Conservation (phyloP, 2,888 invertebrate species). For the Folsomia manolachei region DNA sequence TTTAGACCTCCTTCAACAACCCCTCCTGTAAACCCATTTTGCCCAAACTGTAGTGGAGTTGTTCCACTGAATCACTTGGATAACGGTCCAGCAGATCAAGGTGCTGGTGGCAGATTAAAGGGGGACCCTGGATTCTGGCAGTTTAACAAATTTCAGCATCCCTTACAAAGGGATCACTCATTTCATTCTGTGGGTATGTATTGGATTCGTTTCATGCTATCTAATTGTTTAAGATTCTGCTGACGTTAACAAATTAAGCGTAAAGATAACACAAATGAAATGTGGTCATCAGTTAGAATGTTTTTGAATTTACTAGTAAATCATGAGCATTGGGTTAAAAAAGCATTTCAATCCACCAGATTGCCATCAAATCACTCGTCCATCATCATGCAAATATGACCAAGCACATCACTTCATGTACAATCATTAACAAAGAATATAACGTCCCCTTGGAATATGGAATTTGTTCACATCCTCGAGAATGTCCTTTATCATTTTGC, state of each 20-base stretch:
- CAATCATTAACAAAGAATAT: neutral
- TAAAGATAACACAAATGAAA: conserved; percentile 23
- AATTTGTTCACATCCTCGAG: conserved; percentile 18
- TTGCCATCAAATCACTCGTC: neutral
- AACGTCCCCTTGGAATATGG: conserved; percentile 15
- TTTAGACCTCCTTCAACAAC: conserved; percentile 2
- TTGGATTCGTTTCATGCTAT: too few species aligned
- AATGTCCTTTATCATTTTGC: conserved; percentile 11
- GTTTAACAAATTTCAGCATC: conserved; percentile 44
- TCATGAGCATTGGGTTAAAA: neutral
- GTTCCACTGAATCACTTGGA: conserved; percentile 40
- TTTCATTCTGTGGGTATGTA: conserved; percentile 47
- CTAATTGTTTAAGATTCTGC: conserved; percentile 17
- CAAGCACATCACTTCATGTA: neutral
- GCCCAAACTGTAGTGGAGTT: conserved; percentile 48
- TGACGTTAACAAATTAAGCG: conserved; percentile 36
- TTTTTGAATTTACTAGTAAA: too few species aligned
- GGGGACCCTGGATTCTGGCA: conserved; percentile 43
- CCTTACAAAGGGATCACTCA: conserved; percentile 47
- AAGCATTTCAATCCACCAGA: too few species aligned
- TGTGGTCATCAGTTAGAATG: too few species aligned
- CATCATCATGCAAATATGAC: neutral
- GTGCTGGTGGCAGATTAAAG: conserved; percentile 25
- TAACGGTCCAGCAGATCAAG: conserved; percentile 31
- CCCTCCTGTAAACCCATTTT: conserved; percentile 16